These are phyloP conservation scores for Luidia sarsii DNA, from an alignment of 53 echinoderm and acorn worm genomes.

Conservation along the genomic window DNA sequence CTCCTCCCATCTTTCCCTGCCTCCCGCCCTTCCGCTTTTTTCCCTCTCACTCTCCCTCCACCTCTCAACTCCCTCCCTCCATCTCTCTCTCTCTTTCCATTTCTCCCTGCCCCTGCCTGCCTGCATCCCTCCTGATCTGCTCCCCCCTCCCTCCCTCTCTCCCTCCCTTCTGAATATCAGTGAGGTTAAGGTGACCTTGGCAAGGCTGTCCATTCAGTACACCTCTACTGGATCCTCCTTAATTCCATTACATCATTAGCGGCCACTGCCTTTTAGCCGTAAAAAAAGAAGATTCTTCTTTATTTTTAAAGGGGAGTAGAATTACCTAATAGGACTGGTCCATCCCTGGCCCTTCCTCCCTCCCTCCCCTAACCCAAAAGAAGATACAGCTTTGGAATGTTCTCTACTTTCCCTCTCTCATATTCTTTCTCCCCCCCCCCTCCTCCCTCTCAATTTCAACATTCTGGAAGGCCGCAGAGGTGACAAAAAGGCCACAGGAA, in stretches of 20 bases:
- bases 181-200: conserved; percentile 31
- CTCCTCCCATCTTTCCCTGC: too few relatives aligned
- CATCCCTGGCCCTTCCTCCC: too few relatives aligned
- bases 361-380: too few relatives aligned
- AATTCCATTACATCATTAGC: conserved; percentile 57
- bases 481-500: not conserved
- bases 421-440: too few relatives aligned
- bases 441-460: too few relatives aligned
- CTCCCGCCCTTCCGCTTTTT: too few relatives aligned
- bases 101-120: conserved; percentile 1
- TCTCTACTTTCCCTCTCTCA: not conserved
- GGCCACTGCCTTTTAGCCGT: conserved; percentile 19
- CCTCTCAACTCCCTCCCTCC: too few relatives aligned
- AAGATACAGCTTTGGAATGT: not conserved
- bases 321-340: conserved; percentile 8
- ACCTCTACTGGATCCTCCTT: conserved; percentile 17
- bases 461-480: conserved; percentile 8
- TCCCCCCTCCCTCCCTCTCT: conserved; percentile 21
- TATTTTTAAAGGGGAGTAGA: not conserved
- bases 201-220: conserved; percentile 8
- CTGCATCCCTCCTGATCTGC: too few relatives aligned
- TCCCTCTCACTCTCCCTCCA: too few relatives aligned
- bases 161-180: conserved; percentile 52
- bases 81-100: too few relatives aligned
- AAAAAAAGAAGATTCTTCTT: conserved; percentile 36